Evolutionary conservation across 1,140 invertebrate species (phyloP), one percentile per base, ranked within the genome.

Genomic region (Hylaeus anthracinus): DNA sequence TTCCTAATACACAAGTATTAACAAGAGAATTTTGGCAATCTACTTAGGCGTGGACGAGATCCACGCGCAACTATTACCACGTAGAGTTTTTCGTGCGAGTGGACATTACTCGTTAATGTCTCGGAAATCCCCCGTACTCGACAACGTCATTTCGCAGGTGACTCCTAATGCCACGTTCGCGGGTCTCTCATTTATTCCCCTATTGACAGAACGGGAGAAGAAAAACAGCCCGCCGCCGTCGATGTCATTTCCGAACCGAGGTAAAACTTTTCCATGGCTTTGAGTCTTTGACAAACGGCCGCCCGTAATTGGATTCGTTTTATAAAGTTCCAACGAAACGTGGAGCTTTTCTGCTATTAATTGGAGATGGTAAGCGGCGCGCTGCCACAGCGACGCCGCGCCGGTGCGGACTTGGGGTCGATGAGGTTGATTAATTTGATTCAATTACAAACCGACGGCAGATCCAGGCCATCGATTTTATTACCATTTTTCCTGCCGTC

Each of bases 391-490:
- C 64, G 64, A 72, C 51, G 81, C 61, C 53, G 55, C 51, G 81
- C 61, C 53, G 55, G 63, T 63, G 55, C 51, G 60, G 70, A 75
- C 48, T 78, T 73, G 73, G 81, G 83, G 74, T 88, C 76, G 78
- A 71, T 43, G 76, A 72, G 77, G 73, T 77, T 88, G 87, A 88
- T 88, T 88, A 88, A 88, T 88, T 88, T 88, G 79, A 88, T 88
- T 88, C 87, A 88, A 88, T 88, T 88, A 88, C 86, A 88, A 88
- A 82, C 81, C 73, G 73, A 56, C 51, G 72, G 77, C 73, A 78
- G 81, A 88, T 88, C 86, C 82, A 66, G 87, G 84, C 69, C 84
- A 88, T 88, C 87, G 87, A 88, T 88, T 88, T 88, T 88, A 88
- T 88, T 84, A 84, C 86, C 74, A 81, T 86, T 79, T 48, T 65